A percentile compares a stretch with the other conserved stretches of the same genome.
Evolutionary conservation across 1,140 invertebrate species (phyloP).

Genomic region (Galleria mellonella): DNA sequence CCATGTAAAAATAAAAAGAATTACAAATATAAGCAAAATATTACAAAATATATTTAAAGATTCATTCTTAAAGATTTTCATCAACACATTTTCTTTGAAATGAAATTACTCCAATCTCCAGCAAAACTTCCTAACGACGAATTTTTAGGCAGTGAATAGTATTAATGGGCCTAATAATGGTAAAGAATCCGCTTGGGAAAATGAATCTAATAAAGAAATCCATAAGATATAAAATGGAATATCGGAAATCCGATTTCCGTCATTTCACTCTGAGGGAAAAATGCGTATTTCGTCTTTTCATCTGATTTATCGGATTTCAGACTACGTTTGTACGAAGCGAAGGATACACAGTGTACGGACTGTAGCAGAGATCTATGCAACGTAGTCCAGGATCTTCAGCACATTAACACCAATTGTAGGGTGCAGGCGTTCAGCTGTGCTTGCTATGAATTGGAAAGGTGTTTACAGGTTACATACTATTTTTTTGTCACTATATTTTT

Average conservation of each 20-base stretch:
- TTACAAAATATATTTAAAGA: too few species aligned
- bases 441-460: constrained; percentile 40
- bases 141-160: not conserved
- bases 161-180: not conserved
- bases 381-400: constrained; percentile 46
- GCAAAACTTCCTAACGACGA: not conserved
- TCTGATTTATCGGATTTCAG: constrained; percentile 28
- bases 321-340: constrained; percentile 56
- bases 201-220: constrained; percentile 2
- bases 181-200: not conserved
- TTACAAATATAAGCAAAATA: too few species aligned
- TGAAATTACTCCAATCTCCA: too few species aligned
- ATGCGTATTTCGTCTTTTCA: not conserved
- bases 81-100: too few species aligned
- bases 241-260: constrained; percentile 2
- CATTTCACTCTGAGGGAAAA: not conserved
- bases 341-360: constrained; percentile 15
- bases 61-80: too few species aligned
- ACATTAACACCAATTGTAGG: constrained; percentile 56
- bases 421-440: constrained; percentile 45
- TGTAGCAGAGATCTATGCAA: constrained; percentile 36
- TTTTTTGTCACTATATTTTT: too few species aligned
- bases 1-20: too few species aligned
- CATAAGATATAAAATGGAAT: constrained; percentile 1
- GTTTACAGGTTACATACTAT: constrained; percentile 48